A percentile compares a stretch with the other conserved stretches of the same genome.
These are phyloP conservation scores for Chamaetylas fuelleborni DNA, from an alignment of 2,113 vertebrate species.

Conservation along the genomic window DNA sequence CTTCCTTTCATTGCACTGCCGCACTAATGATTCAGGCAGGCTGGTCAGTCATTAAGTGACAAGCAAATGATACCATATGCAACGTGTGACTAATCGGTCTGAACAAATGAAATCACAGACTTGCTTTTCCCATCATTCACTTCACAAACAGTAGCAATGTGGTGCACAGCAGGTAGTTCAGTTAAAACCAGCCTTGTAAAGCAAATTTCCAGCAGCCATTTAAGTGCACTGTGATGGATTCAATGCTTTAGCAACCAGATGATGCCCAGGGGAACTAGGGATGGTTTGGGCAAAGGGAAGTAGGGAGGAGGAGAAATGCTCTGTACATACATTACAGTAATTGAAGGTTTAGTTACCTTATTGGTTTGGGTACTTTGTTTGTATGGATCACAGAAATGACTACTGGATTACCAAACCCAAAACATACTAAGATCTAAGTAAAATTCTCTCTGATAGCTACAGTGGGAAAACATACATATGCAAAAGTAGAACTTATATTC, in stretches of 20 bases:
- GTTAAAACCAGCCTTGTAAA: conserved; percentile 91
- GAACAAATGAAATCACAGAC: conserved; percentile 97
- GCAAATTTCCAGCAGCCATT: conserved; percentile 83
- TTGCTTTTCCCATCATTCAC: conserved; percentile 83
- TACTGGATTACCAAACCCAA: conserved; percentile 65
- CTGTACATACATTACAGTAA: conserved; percentile 76
- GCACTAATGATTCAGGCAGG: conserved; percentile 86
- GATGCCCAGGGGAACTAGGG: conserved; percentile 57
- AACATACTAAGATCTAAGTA: conserved; percentile 51
- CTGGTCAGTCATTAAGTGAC: conserved; percentile 97
- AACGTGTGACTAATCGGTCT: conserved; percentile 84
- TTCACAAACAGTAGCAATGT: conserved; percentile 81
- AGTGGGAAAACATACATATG: not conserved
- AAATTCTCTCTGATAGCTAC: not conserved
- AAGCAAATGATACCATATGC: conserved; percentile 96
- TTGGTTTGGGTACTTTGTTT: conserved; percentile 74
- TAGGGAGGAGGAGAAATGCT: conserved; percentile 61
- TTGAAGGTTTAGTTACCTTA: conserved; percentile 76
- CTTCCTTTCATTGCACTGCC: conserved; percentile 87
- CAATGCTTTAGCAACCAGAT: conserved; percentile 40
- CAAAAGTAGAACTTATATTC: not conserved
- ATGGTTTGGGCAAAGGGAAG: conserved; percentile 48
- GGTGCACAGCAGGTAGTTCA: conserved; percentile 86
- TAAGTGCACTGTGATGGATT: conserved; percentile 58
- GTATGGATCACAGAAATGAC: conserved; percentile 70